These are phyloP conservation scores for Paragorgia papillata DNA, from an alignment of 92 coral and sea anemone genomes.

Conservation along the genomic window DNA sequence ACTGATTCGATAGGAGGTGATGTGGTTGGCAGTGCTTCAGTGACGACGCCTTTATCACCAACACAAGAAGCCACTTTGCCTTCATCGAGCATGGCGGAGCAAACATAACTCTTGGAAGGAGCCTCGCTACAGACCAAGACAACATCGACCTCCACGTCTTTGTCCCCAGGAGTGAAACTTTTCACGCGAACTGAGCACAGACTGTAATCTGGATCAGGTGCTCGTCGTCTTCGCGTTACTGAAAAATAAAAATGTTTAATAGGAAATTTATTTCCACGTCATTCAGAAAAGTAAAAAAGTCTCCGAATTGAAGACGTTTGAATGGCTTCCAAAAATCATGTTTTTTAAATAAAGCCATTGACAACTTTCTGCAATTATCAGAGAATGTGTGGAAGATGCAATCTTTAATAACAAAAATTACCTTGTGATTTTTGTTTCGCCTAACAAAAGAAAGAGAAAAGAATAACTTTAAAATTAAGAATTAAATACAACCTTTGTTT, in stretches of 20 bases:
- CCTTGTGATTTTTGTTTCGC: background rate
- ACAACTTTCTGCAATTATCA: too few relatives aligned
- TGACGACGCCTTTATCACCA: conserved; percentile 39
- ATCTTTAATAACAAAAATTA: background rate
- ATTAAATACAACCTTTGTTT: background rate
- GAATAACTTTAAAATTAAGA: background rate
- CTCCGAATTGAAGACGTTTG: too few relatives aligned
- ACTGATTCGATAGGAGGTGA: conserved; percentile 58
- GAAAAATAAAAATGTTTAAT: too few relatives aligned
- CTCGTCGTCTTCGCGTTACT: conserved; percentile 36
- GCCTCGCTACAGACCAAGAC: conserved; percentile 39
- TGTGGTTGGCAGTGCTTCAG: conserved; percentile 63
- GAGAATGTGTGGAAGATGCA: too few relatives aligned
- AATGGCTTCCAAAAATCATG: too few relatives aligned
- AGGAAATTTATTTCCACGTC: too few relatives aligned
- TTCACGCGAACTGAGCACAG: conserved; percentile 70
- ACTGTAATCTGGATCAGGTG: conserved; percentile 58
- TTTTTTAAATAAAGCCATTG: too few relatives aligned
- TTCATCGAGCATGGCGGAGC: conserved; percentile 63
- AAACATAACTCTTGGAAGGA: conserved; percentile 56
- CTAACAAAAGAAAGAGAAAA: background rate
- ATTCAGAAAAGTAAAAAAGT: too few relatives aligned
- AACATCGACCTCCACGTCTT: conserved; percentile 56
- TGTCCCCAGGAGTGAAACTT: conserved; percentile 38
- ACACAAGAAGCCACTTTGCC: conserved; percentile 64